Evolutionary conservation across 2,888 invertebrate species (phyloP), one percentile per base, ranked within the genome.

Genomic region (Hololepta plana): DNA sequence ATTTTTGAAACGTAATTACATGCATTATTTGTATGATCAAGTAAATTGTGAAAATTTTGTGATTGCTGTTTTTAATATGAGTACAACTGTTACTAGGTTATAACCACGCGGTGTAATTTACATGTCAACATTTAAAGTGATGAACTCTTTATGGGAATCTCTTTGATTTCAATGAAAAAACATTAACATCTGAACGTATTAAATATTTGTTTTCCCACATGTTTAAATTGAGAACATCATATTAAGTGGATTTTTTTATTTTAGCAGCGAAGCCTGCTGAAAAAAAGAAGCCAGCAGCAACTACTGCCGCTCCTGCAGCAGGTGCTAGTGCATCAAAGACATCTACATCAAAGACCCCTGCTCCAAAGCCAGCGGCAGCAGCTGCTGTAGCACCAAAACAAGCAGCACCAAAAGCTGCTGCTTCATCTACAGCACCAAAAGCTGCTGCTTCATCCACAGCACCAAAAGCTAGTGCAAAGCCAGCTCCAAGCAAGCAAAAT

Each of bases 251-350:
- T 17, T 17, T 52, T 54, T 8, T 55, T 55, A 24, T 42, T 40
- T 47, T 57, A 43, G 54, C 59, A 34, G 62, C 64, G 27, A 67
- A 67, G 45, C 58, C 67, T 21, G 37, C 55, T 38, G 70, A 63
- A 45, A 70, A 62, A 51, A 57, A 57, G 45, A 58, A 57, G 38
- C 56, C 59, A 24, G 50, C 59, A 4, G 39, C 57, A 6, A 49
- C 53, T 23, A 45, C 51, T 12, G 42, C 47, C 13, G 35, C 43
- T 19, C 38, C 57, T 33, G 55, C 58, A 20, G 55, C 51, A 12
- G 34, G 42, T 11, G 38, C 59, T n/a, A 54, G 54, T 8, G 49
- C 56, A 3, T 40, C 43, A 22, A 37, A 49, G 20, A 40, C 49
- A 7, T 43, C 49, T 1, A 42, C 36, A 19, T 26, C 36, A 25